Base-by-base conservation (phyloP, 1,140 invertebrate species). In the Drosophila setifemur region DNA sequence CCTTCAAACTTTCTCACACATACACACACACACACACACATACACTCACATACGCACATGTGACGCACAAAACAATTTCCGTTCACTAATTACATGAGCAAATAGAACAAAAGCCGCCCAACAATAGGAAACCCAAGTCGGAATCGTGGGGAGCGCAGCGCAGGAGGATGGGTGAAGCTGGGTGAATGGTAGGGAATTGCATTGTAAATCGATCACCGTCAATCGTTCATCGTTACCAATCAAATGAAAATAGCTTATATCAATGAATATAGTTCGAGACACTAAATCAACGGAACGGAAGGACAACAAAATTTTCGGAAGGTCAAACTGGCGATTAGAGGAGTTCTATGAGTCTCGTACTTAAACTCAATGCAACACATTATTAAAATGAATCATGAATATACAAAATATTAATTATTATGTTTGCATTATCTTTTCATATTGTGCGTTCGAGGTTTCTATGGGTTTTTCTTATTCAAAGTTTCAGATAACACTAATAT, bases 41-140 rank as follows among this genome's bases (percentile, higher is more conserved):
- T 11, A 9, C 9, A 11, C 8, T 0, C 29, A 28, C 6, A 28
- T 28, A 37, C 33, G 12, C 6, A 11, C 14, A 37, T 47, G 19
- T 37, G 67, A 63, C 44, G 70, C 66, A 53, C 25, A 71, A 64
- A 64, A 49, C 47, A 67, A 76, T 76, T 71, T 76, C 73, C 66
- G 73, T 47, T 76, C 67, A 77, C 73, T 77, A 77, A 77, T 77
- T 77, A 77, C 73, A 77, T 48, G 63, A 70, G 42, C 43, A 66
- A 67, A 66, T 35, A 52, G 37, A 67, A 67, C 37, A 60, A 44
- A 60, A 60, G 35, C 33, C n/a, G 16, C 14, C 25, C 53, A 49
- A 19, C 50, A 54, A 73, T 42, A 44, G 48, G 33, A 45, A 35
- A 28, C 2, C 23, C 35, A 29, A 49, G 40, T 35, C n/a, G 35